phyloP scores from a whole-genome alignment of 1,140 invertebrate species.

The Brachystomella parvula region DNA sequence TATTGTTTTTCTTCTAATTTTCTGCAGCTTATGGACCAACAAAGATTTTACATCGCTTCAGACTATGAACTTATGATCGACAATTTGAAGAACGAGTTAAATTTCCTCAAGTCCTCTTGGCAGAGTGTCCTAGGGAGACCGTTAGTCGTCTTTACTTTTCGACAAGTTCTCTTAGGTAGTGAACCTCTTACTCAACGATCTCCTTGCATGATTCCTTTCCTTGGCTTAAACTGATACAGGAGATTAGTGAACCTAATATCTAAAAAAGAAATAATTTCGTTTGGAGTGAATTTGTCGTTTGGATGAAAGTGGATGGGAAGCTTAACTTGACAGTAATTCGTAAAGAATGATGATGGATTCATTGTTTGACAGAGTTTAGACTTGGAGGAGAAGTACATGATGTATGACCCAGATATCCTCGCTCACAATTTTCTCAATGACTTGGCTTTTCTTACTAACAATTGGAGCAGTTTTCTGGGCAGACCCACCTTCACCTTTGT shows the following conservation, averaged over 20 bases:
- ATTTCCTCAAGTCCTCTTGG: conserved; percentile 93
- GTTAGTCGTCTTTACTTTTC: conserved; percentile 77
- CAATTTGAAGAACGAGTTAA: conserved; percentile 90
- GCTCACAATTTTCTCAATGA: conserved; percentile 79
- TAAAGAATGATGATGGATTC: no score
- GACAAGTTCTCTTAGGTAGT: conserved; percentile 81
- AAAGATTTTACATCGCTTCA: conserved; percentile 91
- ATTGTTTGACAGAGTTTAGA: conserved; percentile 69
- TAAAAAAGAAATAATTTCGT: no score
- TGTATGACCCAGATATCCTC: conserved; percentile 77
- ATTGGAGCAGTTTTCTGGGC: conserved; percentile 77
- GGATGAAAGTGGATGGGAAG: no score
- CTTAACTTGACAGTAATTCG: not conserved
- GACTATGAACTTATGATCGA: conserved; percentile 95
- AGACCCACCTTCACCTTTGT: conserved; percentile 74
- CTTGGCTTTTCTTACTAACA: conserved; percentile 84
- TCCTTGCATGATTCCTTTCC: conserved; percentile 3
- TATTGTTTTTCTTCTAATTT: not conserved
- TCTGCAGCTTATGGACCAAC: conserved; percentile 83
- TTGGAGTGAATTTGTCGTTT: no score
- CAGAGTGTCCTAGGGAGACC: conserved; percentile 87
- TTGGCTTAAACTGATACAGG: no score
- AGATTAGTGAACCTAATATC: no score
- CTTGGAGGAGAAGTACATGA: conserved; percentile 85
- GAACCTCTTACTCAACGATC: not conserved